Base-by-base conservation (phyloP, 2,113 vertebrate species). In the Pyrgilauda ruficollis region DNA sequence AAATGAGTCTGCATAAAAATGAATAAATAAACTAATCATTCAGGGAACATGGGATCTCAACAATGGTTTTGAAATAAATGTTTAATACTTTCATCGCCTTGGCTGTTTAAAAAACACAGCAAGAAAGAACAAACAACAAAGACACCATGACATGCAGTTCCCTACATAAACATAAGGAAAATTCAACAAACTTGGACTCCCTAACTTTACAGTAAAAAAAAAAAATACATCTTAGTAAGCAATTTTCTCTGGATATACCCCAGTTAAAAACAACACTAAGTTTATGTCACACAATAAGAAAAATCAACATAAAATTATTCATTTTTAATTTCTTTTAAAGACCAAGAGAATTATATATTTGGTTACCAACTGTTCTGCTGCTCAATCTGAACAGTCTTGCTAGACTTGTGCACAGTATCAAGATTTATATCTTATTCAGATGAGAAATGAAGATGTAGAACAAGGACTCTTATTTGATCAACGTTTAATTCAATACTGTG, bases 211-310 rank as follows among this genome's bases (percentile, higher is more conserved):
- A 77, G 33, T 78, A 84, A 59, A 76, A 43, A 95, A 89, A 87
- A 86, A 93, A 91, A n/a, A 64, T 47, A 74, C 10, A 52, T 66
- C 31, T 94, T 74, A 73, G 52, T 90, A 92, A 92, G 56, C 55
- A 11, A 70, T 77, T 58, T 93, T 88, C n/a, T 59, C 23, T 67
- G 49, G 61, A 89, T 95, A 96, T 81, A 94, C 46, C 75, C 80
- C 66, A 88, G 43, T 92, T 91, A 94, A 94, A 93, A 87, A 53
- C 21, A 78, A 49, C 31, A 56, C 10, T 64, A 89, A 96, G 37
- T 49, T 95, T 87, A 96, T 87, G 50, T 33, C 61, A 91, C 15
- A 80, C 73, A 87, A 80, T 19, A 1, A 73, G 31, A 83, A 82
- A 97, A 96, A 96, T 79, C 44, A 91, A 91, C 62, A 33, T 26